Evolutionary conservation across 2,113 vertebrate genomes (phyloP), one percentile per base, ranked within the genome.

Genomic region (Colius striatus): DNA sequence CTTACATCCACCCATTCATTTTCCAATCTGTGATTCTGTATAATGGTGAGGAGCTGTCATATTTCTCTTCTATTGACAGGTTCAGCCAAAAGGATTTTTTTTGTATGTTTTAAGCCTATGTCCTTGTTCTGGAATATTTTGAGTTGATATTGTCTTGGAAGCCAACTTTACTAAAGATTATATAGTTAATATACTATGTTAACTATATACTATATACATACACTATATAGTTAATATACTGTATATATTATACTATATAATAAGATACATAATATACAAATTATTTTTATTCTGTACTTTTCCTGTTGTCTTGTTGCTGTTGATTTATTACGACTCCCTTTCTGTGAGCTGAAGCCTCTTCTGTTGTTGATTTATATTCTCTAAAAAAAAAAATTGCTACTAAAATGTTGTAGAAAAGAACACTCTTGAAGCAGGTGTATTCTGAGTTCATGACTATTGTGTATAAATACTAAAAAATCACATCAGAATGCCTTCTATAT

Each of bases 131-230:
- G 80, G 80, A 93, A 78, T 93, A 73, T 74, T 84, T 88, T 71
- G 45, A 92, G 77, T 93, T 86, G 41, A 76, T 32, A 67, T 96
- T 96, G 84, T 95, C 91, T 95, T 95, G 84, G 96, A 94, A 96
- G 94, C 71, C 79, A 84, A 75, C 83, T 84, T 95, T 68, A 45
- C 60, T 84, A 91, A 94, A 89, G 67, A 68, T 77, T 89, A 32
- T 75, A 50, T 29, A 11, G 61, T 89, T 96, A 94, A 73, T 72
- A 57, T 53, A 85, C 36, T n/a, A n/a, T n/a, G n/a, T n/a, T n/a
- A n/a, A n/a, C n/a, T n/a, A n/a, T n/a, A n/a, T n/a, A n/a, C n/a
- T n/a, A n/a, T n/a, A n/a, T n/a, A n/a, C n/a, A n/a, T n/a, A n/a
- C n/a, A n/a, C n/a, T n/a, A n/a, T n/a, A n/a, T n/a, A n/a, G n/a